Base-by-base conservation (phyloP, 2,113 vertebrate species). In the Jacana jacana region DNA sequence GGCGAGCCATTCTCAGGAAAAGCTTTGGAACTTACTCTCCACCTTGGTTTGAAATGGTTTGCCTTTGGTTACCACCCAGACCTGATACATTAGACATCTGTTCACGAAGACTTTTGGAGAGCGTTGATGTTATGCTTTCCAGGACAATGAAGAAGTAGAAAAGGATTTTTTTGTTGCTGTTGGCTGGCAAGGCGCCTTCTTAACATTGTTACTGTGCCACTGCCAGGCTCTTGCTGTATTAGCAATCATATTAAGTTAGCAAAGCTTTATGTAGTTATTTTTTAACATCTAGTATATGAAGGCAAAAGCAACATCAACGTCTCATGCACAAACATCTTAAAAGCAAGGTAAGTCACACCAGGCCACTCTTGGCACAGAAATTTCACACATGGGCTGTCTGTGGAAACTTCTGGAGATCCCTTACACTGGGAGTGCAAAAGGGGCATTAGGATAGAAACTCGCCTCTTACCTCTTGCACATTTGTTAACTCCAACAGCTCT, bases 391-490 rank as follows among this genome's bases (percentile, higher is more conserved):
- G 61, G 40, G 13, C 31, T 37, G 28, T 27, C n/a, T 49, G 40
- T 42, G 51, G 35, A 78, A 92, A 77, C 40, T 86, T 55, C 44
- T 65, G 24, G 22, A 52, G 57, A 89, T 52, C 17, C 19, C 15
- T 71, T 30, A 39, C 2, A 69, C 4, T 4, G 15, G 25, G 44
- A 93, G 7, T 65, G 18, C 25, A 61, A 63, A 91, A 88, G 11
- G 15, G 37, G 15, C 7, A 88, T 82, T 51, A 52, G 71, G 61
- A 82, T 0, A 83, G 49, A 91, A 81, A 55, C 23, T 77, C 27
- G 37, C 19, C 17, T 88, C 97, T 97, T 98, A 99, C 98, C 98
- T 98, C 98, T 97, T 98, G 98, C 69, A 99, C 98, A 30, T 98
- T 98, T 61, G 98, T 95, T 93, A 99, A 96, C 81, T 98, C 98